phyloP scores from a whole-genome alignment of 2,113 vertebrate species.

The Trinectes maculatus region DNA sequence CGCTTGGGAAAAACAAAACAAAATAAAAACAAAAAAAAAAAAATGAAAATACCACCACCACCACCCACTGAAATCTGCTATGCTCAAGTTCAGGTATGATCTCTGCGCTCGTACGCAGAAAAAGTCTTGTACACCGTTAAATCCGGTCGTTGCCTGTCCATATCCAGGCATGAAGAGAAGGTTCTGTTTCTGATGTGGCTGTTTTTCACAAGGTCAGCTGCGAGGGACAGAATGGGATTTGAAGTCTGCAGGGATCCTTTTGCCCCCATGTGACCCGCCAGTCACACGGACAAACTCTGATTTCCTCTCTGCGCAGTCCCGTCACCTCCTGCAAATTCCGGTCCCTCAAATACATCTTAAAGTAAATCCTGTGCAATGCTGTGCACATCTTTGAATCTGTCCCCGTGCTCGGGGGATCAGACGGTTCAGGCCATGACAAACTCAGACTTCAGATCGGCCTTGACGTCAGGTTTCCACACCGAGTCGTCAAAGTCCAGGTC shows the following conservation, averaged over 20 bases:
- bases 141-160: constrained; percentile 64
- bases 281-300: constrained; percentile 43
- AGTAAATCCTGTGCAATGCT: constrained; percentile 46
- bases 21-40: constrained; percentile 39
- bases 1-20: constrained; percentile 54
- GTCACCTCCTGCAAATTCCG: constrained; percentile 39
- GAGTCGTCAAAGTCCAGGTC: constrained; percentile 98
- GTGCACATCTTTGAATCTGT: constrained; percentile 37
- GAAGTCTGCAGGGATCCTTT: constrained; percentile 57
- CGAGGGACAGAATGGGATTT: constrained; percentile 56
- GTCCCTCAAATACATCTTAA: constrained; percentile 37
- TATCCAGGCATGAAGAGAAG: constrained; percentile 63
- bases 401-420: neutral
- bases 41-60: constrained; percentile 65
- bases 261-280: constrained; percentile 31
- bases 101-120: constrained; percentile 48
- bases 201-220: constrained; percentile 57
- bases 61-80: constrained; percentile 72
- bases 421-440: constrained; percentile 91
- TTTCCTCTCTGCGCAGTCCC: constrained; percentile 33
- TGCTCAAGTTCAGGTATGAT: constrained; percentile 69
- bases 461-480: constrained; percentile 96
- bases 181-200: constrained; percentile 58
- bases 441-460: constrained; percentile 95
- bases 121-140: constrained; percentile 58